phyloP scores from a whole-genome alignment of 2,888 invertebrate genomes.

The Macaria notata region DNA sequence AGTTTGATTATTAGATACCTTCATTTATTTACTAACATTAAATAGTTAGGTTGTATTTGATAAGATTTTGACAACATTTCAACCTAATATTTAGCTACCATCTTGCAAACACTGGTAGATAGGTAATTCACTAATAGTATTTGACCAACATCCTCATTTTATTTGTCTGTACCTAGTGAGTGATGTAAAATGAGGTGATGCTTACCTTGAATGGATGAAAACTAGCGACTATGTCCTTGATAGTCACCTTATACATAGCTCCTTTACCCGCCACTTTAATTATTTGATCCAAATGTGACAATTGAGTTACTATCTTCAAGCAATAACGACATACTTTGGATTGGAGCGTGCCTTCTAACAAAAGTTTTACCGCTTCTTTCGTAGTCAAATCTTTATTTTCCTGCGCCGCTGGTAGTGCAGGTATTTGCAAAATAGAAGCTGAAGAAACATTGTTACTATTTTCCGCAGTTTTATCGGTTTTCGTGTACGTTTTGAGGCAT shows the following conservation, averaged over 20 bases:
- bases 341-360: slow-evolving; percentile 58
- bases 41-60: no score
- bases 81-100: no score
- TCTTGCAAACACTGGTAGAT: no score
- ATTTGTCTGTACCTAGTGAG: no score
- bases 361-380: slow-evolving; percentile 59
- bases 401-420: background rate
- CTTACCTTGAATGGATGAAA: slow-evolving; percentile 71
- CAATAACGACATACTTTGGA: slow-evolving; percentile 67
- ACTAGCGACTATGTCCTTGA: slow-evolving; percentile 65
- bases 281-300: slow-evolving; percentile 63
- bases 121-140: no score
- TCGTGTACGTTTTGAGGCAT: slow-evolving; percentile 34
- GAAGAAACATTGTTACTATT: slow-evolving; percentile 2
- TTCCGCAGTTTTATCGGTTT: slow-evolving; percentile 5
- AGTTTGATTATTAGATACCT: no score
- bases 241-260: slow-evolving; percentile 57
- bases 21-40: no score
- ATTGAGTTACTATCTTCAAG: slow-evolving; percentile 45
- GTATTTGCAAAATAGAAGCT: background rate
- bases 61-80: no score
- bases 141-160: no score
- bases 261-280: slow-evolving; percentile 57
- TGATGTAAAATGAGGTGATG: no score
- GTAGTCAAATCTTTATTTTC: slow-evolving; percentile 48